Conservation (phyloP, 2,113 vertebrate species). For the Limanda limanda region DNA sequence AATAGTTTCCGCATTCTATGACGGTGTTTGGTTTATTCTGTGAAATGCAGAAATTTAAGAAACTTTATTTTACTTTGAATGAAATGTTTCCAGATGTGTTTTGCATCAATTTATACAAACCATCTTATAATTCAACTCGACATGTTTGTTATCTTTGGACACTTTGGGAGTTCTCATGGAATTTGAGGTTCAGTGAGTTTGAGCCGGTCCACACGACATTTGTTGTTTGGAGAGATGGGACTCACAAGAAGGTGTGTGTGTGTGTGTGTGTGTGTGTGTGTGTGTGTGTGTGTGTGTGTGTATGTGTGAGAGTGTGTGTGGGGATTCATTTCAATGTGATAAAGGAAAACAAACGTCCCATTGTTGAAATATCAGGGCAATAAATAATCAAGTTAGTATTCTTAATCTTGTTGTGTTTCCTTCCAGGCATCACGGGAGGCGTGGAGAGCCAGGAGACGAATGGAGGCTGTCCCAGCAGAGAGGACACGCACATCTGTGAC, state of each 20-base stretch:
- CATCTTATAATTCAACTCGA: neutral
- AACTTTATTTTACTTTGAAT: constrained; percentile 5
- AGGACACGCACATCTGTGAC: constrained; percentile 91
- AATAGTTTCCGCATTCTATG: neutral
- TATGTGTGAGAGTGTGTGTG: too few species aligned
- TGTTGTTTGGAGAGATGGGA: constrained; percentile 16
- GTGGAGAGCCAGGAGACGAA: constrained; percentile 82
- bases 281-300: too few species aligned
- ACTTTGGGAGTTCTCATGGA: constrained; percentile 7
- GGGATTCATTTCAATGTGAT: constrained; percentile 57
- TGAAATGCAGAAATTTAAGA: neutral
- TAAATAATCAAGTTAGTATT: constrained; percentile 24
- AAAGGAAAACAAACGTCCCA: neutral
- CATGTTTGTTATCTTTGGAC: constrained; percentile 41
- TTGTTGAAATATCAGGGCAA: constrained; percentile 43
- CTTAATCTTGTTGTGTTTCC: constrained; percentile 32
- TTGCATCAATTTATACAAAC: constrained; percentile 1
- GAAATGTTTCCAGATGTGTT: constrained; percentile 18
- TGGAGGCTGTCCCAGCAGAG: constrained; percentile 83
- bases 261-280: too few species aligned
- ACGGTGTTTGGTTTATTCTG: neutral
- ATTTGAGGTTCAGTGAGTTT: constrained; percentile 30
- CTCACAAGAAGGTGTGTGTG: neutral
- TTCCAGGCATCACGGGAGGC: constrained; percentile 81
- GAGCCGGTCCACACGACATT: constrained; percentile 10